These are phyloP conservation scores for Aleadryas rufinucha DNA, from an alignment of 2,113 vertebrate species.

Conservation along the genomic window DNA sequence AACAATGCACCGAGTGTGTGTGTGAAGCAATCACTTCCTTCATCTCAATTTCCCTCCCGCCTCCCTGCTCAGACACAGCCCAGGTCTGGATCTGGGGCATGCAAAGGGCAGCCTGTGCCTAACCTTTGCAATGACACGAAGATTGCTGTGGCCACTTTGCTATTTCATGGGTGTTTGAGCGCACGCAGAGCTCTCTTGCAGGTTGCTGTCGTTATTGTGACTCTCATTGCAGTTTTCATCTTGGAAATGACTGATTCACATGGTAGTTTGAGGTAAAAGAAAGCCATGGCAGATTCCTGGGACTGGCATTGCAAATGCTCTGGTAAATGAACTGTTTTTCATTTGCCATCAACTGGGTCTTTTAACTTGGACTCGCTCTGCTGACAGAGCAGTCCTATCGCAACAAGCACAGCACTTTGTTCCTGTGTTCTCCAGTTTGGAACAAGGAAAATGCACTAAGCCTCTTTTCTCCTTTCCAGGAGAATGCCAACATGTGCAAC, in stretches of 20 bases:
- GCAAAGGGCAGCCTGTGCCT: background rate
- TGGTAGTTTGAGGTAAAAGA: background rate
- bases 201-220: background rate
- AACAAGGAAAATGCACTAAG: background rate
- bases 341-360: background rate
- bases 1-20: background rate
- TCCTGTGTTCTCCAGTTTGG: background rate
- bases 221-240: background rate
- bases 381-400: background rate
- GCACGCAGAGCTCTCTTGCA: background rate
- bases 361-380: background rate
- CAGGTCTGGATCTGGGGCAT: background rate
- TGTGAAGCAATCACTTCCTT: background rate
- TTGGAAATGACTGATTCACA: background rate
- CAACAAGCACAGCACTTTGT: background rate
- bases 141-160: background rate
- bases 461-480: background rate
- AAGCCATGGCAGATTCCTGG: background rate
- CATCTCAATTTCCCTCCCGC: background rate
- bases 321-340: background rate
- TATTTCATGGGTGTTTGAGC: background rate
- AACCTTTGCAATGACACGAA: background rate
- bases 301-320: background rate
- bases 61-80: background rate
- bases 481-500: background rate